Base-by-base conservation (phyloP, 2,113 vertebrate species). In the Dicerorhinus sumatrensis region DNA sequence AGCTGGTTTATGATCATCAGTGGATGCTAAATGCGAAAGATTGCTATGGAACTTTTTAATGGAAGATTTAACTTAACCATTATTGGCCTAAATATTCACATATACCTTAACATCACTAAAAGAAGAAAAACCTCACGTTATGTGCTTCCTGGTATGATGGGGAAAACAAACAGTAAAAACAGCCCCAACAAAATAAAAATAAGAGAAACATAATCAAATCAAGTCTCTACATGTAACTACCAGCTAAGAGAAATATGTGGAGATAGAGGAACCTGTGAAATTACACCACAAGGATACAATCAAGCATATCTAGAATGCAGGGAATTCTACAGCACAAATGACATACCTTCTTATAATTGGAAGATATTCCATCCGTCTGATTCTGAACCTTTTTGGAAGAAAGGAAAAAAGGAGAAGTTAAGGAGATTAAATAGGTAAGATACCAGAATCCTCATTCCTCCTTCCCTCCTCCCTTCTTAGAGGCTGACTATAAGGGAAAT, bases 21-120 rank as follows among this genome's bases (percentile, higher is more conserved):
- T 62, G 31, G 21, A 88, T 70, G 31, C 29, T 90, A 73, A 83
- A 95, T 42, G 42, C 76, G 62, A 93, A 92, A 76, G 6, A 36
- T 21, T 90, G 21, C 75, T 54, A 63, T 36, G 48, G 18, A 93
- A 31, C 6, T 27, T 73, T 90, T 94, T 91, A 81, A 95, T 86
- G 77, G 4, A 60, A 91, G 18, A n/a, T 46, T 89, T 96, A 91
- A 73, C 93, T 91, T 76, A 91, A 29, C n/a, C 39, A 20, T 90
- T 77, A n/a, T 84, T 81, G 65, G 14, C 42, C 67, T 79, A 79
- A 77, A 76, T 58, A 27, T 73, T 84, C 51, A 91, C 25, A 96
- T 91, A 20, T 39, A 39, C 60, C 51, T 63, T 80, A 76, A 20
- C 14, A 77, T 83, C 11, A 83, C 6, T 33, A 94, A 94, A 77